Base-by-base conservation (phyloP, 2,888 invertebrate genomes). In the Apodemia zela region DNA sequence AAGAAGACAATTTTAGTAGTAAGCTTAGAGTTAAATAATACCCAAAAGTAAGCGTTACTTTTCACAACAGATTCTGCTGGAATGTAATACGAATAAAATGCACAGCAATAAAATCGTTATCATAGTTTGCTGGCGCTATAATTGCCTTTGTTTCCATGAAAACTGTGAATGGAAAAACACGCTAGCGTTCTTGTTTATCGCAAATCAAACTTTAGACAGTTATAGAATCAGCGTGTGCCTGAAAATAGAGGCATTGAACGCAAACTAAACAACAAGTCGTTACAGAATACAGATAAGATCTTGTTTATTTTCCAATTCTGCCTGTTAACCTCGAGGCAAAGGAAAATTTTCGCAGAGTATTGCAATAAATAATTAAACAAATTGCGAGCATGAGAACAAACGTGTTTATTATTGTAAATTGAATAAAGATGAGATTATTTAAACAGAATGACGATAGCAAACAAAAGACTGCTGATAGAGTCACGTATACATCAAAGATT, bases 241-340 rank as follows among this genome's bases (percentile, higher is more conserved):
- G 54, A 54, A 54, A 54, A 54, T 54, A 54, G 54, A 54, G 54
- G 54, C 54, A 54, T 54, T 54, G 54, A 54, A 54, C 54, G 54
- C 25, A 54, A 54, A 13, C 21, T 54, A 54, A 21, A 54, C 54
- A 51, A 51, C 21, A 54, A 54, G 3, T 54, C 21, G 54, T 25
- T 25, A 54, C 54, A 54, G 54, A 54, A 15, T 25, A 54, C 54
- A 54, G 54, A 54, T 54, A 54, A 54, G 54, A 54, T 54, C 54
- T 25, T 54, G 54, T 54, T 54, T 54, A 54, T 54, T 54, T 54
- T 54, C 54, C 54, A 21, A 6, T 1, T 54, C 25, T 54, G 54
- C 54, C 11, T 54, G 54, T 7, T 54, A 54, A 54, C 54, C 54
- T 54, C 54, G 54, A 13, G 25, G 54, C 15, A 18, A 13, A 54